Base-by-base conservation (phyloP, 1,140 invertebrate species). In the Penaeus vannamei region DNA sequence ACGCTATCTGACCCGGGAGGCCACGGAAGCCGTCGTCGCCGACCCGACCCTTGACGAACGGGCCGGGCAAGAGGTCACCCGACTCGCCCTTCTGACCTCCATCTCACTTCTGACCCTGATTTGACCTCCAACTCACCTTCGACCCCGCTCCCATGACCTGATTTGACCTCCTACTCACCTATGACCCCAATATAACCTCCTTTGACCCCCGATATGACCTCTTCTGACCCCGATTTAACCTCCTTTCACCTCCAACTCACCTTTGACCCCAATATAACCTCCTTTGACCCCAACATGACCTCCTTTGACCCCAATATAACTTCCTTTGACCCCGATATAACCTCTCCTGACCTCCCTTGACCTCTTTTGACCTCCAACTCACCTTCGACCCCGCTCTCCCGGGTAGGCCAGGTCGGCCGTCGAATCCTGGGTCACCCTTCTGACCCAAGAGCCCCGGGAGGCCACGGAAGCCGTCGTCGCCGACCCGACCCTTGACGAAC, bases 1-100 rank as follows among this genome's bases (percentile, higher is more conserved):
- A n/a, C n/a, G n/a, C n/a, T n/a, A n/a, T n/a, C n/a, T n/a, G n/a
- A n/a, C n/a, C n/a, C n/a, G 1, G 22, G 22, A 23, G 2, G 17
- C 85, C 85, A 62, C 72, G 53, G 72, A 4, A 29, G 14, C 86
- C 86, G 42, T 87, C 86, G 60, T 46, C 61, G 53, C 86, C 86
- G 1, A 29, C 64, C 64, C 86, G 61, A 26, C 86, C 86, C 46
- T 72, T 87, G 17, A 53, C n/a, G n/a, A n/a, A n/a, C n/a, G n/a
- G n/a, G n/a, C n/a, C n/a, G n/a, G n/a, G n/a, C n/a, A n/a, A n/a
- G n/a, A n/a, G n/a, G n/a, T n/a, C n/a, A n/a, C n/a, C n/a, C n/a
- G n/a, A n/a, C n/a, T n/a, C n/a, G n/a, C n/a, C n/a, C n/a, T n/a
- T n/a, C n/a, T n/a, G n/a, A n/a, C n/a, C n/a, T n/a, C n/a, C n/a